Conservation (phyloP, 2,888 invertebrate species). For the Marronus borbonicus region DNA sequence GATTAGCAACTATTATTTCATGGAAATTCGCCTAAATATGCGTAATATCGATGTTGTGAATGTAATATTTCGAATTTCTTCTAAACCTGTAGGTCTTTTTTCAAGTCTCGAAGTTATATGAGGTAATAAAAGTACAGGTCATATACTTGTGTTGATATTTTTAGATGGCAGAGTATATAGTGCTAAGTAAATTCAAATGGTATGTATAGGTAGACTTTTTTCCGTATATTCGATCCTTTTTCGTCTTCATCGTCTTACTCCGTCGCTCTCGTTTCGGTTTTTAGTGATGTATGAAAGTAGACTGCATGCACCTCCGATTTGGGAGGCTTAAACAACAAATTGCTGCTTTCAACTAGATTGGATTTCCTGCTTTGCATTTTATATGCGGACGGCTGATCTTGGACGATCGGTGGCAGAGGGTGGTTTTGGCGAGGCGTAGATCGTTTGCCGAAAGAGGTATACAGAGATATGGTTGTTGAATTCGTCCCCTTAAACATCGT, state of each 20-base stretch:
- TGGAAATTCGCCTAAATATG: too few relatives aligned
- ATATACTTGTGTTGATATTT: slow-evolving; percentile 50
- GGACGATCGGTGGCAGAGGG: slow-evolving; percentile 1
- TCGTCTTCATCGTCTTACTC: background rate
- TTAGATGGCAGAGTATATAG: slow-evolving; percentile 48
- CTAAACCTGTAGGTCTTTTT: too few relatives aligned
- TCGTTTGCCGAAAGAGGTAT: slow-evolving; percentile 18
- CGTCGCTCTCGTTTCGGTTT: slow-evolving; percentile 11
- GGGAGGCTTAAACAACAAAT: slow-evolving; percentile 65
- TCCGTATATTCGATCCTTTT: background rate
- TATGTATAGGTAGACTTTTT: slow-evolving; percentile 53
- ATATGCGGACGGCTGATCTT: slow-evolving; percentile 52
- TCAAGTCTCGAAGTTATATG: background rate
- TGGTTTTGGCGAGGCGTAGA: background rate
- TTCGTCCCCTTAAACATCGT: slow-evolving; percentile 53
- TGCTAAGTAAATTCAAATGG: slow-evolving; percentile 58
- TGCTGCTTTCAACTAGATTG: slow-evolving; percentile 67
- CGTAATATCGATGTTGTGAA: too few relatives aligned
- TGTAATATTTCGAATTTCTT: too few relatives aligned
- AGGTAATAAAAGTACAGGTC: slow-evolving; percentile 29
- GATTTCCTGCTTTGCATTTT: slow-evolving; percentile 65
- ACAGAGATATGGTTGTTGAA: background rate
- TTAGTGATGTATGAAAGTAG: slow-evolving; percentile 56
- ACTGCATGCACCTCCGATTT: slow-evolving; percentile 56
- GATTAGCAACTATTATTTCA: background rate